Conservation (phyloP, 2,888 invertebrate genomes). For the Eudemis profundana region DNA sequence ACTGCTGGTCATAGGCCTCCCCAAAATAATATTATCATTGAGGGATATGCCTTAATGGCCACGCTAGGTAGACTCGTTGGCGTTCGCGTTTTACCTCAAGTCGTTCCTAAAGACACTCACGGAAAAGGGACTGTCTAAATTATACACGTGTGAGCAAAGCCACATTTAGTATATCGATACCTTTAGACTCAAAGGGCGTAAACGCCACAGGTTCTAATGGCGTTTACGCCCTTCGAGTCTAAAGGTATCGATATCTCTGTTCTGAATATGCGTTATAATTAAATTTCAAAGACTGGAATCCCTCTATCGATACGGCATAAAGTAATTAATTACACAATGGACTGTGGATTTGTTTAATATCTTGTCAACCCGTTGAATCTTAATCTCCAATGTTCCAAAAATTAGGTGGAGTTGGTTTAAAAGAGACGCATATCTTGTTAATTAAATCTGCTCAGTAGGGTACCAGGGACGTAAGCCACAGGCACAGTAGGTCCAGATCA, state of each 20-base stretch:
- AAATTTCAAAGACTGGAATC: slow-evolving; percentile 1
- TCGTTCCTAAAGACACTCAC: too few species aligned
- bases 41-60: too few species aligned
- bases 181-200: too few species aligned
- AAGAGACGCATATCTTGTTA: slow-evolving; percentile 84
- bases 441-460: slow-evolving; percentile 83
- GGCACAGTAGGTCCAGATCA: slow-evolving; percentile 17
- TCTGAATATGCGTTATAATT: neutral
- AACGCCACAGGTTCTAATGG: too few species aligned
- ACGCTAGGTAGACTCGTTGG: too few species aligned
- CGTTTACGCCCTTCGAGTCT: too few species aligned
- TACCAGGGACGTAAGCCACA: slow-evolving; percentile 51
- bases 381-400: slow-evolving; percentile 80
- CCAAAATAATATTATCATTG: too few species aligned
- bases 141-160: too few species aligned
- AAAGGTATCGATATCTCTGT: neutral
- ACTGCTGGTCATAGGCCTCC: too few species aligned
- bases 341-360: slow-evolving; percentile 67
- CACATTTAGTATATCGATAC: too few species aligned
- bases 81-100: too few species aligned
- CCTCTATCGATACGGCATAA: slow-evolving; percentile 28
- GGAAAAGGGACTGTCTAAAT: too few species aligned
- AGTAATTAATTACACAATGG: slow-evolving; percentile 64
- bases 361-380: slow-evolving; percentile 77
- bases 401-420: slow-evolving; percentile 80